Evolutionary conservation across 2,113 vertebrate species (phyloP), one percentile per base, ranked within the genome.

Genomic region (Aphelocoma coerulescens): DNA sequence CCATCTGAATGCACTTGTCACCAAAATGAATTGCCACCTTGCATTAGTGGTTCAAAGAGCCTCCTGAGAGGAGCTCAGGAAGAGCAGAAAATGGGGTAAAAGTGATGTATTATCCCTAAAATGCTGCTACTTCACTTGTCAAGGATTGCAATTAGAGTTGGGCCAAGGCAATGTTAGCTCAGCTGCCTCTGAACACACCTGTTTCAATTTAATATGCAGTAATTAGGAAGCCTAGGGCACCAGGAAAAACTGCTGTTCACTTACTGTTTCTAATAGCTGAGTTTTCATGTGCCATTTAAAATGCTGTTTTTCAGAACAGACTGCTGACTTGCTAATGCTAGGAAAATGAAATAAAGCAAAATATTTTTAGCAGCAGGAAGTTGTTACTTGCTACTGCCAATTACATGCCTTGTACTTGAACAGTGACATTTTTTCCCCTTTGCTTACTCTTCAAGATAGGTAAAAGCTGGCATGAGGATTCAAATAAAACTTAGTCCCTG

Each of bases 341-440:
- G 80, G 85, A 84, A 94, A 96, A 96, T 85, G 96, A 97, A 96
- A 96, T 96, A 96, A 93, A 91, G 90, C 76, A 92, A 94, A 95
- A 84, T 97, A 97, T 96, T 96, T 96, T 97, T 97, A 97, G 96
- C 92, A 94, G 92, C 95, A 97, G 96, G 96, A 97, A 97, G 96
- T 92, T 96, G 85, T 95, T 96, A 95, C 93, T 96, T 89, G 96
- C 96, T 96, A 97, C 96, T 95, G 93, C 96, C 96, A 97, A 92
- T 96, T 96, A 95, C 95, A 96, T 91, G 95, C 85, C 88, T 96
- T 91, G 79, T 93, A 88, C 76, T 94, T 84, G 79, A 97, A 91
- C 88, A 94, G 75, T 44, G 83, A 84, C 80, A 59, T 84, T 94
- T 88, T 96, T 93, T 88, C 49, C 72, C 62, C 33, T 91, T 91